These are phyloP conservation scores for Percina caprodes DNA, from an alignment of 2,113 vertebrate genomes.

Conservation along the genomic window DNA sequence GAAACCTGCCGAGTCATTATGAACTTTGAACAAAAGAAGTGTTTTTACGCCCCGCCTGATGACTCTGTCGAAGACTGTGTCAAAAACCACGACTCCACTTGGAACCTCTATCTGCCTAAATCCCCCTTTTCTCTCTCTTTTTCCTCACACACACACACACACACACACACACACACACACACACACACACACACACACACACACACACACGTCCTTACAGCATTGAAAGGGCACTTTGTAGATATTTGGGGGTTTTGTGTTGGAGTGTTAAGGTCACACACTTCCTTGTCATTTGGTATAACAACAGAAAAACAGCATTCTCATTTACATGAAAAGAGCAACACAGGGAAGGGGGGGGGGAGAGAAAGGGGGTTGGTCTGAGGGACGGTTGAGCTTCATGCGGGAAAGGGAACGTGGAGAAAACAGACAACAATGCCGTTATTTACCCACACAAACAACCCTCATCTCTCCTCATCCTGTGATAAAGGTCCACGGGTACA, in stretches of 20 bases:
- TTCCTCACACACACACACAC: neutral
- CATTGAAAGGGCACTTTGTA: slow-evolving; percentile 82
- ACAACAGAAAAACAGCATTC: slow-evolving; percentile 85
- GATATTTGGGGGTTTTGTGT: slow-evolving; percentile 84
- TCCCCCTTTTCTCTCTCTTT: neutral
- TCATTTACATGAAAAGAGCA: slow-evolving; percentile 88
- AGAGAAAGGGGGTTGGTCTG: slow-evolving; percentile 26
- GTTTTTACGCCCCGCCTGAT: slow-evolving; percentile 63
- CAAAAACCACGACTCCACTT: slow-evolving; percentile 59
- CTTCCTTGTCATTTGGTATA: slow-evolving; percentile 88
- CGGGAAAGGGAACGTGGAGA: slow-evolving; percentile 79
- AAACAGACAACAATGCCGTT: slow-evolving; percentile 81
- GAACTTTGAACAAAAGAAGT: slow-evolving; percentile 53
- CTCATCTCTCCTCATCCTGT: slow-evolving; percentile 75
- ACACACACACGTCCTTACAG: slow-evolving; percentile 72
- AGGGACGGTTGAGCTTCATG: slow-evolving; percentile 66
- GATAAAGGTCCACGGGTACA: slow-evolving; percentile 72
- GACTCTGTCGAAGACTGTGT: slow-evolving; percentile 61
- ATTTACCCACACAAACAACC: slow-evolving; percentile 78
- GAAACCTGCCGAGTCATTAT: slow-evolving; percentile 51
- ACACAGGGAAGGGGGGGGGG: slow-evolving; percentile 56
- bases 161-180: slow-evolving; percentile 6
- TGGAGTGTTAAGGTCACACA: slow-evolving; percentile 85
- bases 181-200: slow-evolving; percentile 42
- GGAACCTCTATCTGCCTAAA: slow-evolving; percentile 38